Evolutionary conservation across 2,797 vertebrate genomes (phyloP).

Genomic region (Gephyroberyx darwinii): DNA sequence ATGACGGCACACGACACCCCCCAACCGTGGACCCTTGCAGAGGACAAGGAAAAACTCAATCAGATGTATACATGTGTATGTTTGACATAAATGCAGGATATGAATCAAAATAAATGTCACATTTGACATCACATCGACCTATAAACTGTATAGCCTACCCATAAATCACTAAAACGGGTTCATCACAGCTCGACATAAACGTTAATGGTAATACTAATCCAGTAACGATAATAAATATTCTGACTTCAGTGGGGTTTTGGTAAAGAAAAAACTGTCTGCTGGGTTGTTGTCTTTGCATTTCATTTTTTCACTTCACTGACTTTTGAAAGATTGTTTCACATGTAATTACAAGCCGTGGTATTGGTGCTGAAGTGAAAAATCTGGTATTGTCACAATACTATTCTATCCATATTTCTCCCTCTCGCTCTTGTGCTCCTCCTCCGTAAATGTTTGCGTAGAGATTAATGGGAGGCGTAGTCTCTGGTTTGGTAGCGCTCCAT

Average conservation of each 20-base stretch:
- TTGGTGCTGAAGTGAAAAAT: slow-evolving; percentile 1
- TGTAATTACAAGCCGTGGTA: neutral
- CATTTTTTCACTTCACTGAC: neutral
- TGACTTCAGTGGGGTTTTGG: too few relatives aligned
- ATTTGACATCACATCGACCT: too few relatives aligned
- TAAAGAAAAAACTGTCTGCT: neutral
- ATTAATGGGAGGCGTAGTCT: slow-evolving; percentile 64
- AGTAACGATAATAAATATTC: neutral
- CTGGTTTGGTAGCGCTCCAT: slow-evolving; percentile 65
- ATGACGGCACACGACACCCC: too few relatives aligned
- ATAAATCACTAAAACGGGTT: neutral
- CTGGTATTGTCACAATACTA: slow-evolving; percentile 10
- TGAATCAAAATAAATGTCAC: too few relatives aligned
- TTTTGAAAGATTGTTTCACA: neutral
- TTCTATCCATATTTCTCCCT: slow-evolving; percentile 12
- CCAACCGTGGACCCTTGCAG: too few relatives aligned
- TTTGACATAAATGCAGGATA: too few relatives aligned
- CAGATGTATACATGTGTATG: too few relatives aligned
- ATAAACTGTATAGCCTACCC: too few relatives aligned
- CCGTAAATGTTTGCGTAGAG: slow-evolving; percentile 69
- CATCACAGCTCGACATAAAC: neutral
- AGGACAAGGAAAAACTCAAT: too few relatives aligned
- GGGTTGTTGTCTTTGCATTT: too few relatives aligned
- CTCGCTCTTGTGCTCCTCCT: slow-evolving; percentile 24
- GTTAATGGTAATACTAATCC: too few relatives aligned